Conservation (phyloP, 2,797 vertebrate genomes). For the Lacerta viridis region DNA sequence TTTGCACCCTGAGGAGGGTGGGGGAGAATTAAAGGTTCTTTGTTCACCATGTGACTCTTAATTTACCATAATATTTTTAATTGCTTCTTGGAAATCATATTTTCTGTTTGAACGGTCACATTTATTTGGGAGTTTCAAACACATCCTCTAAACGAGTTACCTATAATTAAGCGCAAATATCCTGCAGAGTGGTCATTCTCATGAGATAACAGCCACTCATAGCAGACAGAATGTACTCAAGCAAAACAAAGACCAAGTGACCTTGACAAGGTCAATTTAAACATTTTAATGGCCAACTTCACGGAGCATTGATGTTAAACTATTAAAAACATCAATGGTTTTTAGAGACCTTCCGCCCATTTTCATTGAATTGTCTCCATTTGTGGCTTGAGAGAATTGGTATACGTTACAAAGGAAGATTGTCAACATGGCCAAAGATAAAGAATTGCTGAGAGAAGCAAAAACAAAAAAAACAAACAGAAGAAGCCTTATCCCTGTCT, state of each 20-base stretch:
- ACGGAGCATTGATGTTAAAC: background rate
- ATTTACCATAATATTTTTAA: constrained; percentile 19
- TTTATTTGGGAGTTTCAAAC: constrained; percentile 16
- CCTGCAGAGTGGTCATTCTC: background rate
- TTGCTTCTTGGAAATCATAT: constrained; percentile 17
- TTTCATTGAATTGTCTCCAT: constrained; percentile 8
- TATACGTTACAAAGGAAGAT: background rate
- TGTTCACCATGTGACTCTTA: background rate
- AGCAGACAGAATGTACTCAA: background rate
- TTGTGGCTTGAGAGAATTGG: background rate
- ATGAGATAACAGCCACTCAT: accelerated
- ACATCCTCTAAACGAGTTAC: background rate
- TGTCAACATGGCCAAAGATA: background rate
- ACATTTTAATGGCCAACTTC: background rate
- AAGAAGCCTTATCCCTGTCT: background rate
- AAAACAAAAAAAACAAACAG: no score
- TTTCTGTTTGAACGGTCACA: constrained; percentile 21
- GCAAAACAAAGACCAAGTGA: constrained; percentile 22
- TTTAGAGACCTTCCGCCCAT: background rate
- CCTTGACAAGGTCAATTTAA: constrained; percentile 17
- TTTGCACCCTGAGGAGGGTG: background rate
- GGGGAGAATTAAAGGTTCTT: background rate
- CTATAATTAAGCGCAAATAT: background rate
- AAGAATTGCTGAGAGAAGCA: background rate
- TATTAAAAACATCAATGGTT: background rate